Base-by-base conservation (phyloP, 1,140 invertebrate genomes). In the Zophobas atratus region DNA sequence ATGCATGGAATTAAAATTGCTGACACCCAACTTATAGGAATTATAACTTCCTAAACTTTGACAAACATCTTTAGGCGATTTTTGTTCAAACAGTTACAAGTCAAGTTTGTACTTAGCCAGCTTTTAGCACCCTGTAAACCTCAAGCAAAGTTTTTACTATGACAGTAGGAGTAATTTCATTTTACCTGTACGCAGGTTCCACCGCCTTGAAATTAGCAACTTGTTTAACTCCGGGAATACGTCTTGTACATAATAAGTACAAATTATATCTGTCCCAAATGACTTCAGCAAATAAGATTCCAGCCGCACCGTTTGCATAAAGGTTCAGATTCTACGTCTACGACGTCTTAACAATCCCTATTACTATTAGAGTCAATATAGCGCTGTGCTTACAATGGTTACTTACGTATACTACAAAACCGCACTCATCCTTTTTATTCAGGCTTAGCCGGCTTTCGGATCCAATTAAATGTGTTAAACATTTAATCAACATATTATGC, bases 321-420 rank as follows among this genome's bases (percentile, higher is more conserved):
- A 67, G 60, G 39, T 67, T 67, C 39, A 67, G 41, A 1, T 46
- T 67, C 35, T 20, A 1, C 4, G n/a, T 48, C 60, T 41, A 43
- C 60, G 20, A 67, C 20, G 60, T 67, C 60, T 67, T 67, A 67
- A 63, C 43, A 67, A 67, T 67, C 60, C 60, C 39, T 67, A 67
- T 67, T 67, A 67, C 60, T 43, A 67, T 41, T 67, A 67, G 35
- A 67, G 60, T 67, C 60, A 67, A 67, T 67, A 67, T 39, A 67
- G 43, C 35, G 36, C 35, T 36, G 3, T n/a, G 39, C 39, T 43
- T 20, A 6, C 36, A 32, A 5, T 33, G 60, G 60, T 67, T 67
- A 67, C 60, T 67, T 67, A 67, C n/a, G 6, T 67, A 41, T 41
- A 43, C 60, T n/a, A 0, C 33, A 38, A 1, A 63, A 67, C 39